These are phyloP conservation scores for Arbacia lixula DNA, from an alignment of 53 echinoderm and acorn worm genomes.

Conservation along the genomic window DNA sequence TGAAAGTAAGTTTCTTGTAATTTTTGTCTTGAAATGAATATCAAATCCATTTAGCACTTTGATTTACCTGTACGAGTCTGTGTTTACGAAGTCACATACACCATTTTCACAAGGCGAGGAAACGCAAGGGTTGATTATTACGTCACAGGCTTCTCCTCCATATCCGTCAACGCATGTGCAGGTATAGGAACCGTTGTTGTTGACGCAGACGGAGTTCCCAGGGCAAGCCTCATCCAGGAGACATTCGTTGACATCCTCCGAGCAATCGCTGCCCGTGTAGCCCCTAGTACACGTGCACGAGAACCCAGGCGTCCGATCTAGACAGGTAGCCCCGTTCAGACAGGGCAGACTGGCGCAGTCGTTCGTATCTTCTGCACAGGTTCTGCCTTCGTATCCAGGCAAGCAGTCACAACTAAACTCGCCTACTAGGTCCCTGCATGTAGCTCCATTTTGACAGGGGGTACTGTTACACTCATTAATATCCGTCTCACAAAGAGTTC, in stretches of 20 bases:
- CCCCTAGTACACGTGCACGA: conserved; percentile 33
- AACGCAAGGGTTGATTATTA: background rate
- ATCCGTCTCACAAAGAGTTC: background rate
- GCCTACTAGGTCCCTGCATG: background rate
- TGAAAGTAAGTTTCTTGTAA: too few relatives aligned
- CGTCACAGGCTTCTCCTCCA: background rate
- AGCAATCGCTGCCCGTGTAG: conserved; percentile 29
- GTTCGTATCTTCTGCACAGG: conserved; percentile 22
- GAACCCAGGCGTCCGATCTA: conserved; percentile 28
- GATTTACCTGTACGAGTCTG: background rate
- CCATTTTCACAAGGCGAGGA: background rate
- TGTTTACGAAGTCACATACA: background rate
- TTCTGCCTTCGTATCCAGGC: conserved; percentile 40
- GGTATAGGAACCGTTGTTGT: background rate
- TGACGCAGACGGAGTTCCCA: background rate
- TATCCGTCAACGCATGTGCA: background rate
- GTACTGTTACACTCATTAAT: background rate
- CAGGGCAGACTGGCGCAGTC: conserved; percentile 51
- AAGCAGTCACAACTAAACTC: conserved; percentile 17
- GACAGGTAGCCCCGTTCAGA: conserved; percentile 29
- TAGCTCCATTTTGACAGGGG: background rate
- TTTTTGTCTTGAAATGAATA: too few relatives aligned
- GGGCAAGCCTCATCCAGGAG: background rate
- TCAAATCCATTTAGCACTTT: too few relatives aligned
- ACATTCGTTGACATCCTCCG: conserved; percentile 44